phyloP scores from a whole-genome alignment of 2,888 invertebrate genomes.

The Liopterus haemorrhoidalis region DNA sequence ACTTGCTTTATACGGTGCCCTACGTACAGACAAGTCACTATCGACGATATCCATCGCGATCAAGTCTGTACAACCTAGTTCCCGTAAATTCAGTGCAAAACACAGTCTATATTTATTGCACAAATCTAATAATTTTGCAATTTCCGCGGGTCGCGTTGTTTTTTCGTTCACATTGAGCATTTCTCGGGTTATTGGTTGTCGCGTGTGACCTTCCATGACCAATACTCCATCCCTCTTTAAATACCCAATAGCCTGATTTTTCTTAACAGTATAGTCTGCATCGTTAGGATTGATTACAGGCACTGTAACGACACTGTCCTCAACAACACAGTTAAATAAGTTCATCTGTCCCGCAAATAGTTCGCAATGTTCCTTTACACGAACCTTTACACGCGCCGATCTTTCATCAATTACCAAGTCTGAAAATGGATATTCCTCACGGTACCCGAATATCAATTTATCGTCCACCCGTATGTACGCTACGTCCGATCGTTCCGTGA shows the following conservation, averaged over 20 bases:
- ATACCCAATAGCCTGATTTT: not conserved
- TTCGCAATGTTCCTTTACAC: not conserved
- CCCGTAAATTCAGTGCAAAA: slow-evolving; percentile 1
- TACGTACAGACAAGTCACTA: too few species aligned
- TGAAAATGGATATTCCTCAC: not conserved
- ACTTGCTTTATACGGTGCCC: too few species aligned
- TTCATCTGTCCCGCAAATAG: not conserved
- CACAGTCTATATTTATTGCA: not conserved
- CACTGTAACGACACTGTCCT: not conserved
- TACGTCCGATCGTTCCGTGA: not conserved
- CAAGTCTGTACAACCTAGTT: slow-evolving; percentile 4
- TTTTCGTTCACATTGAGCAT: not conserved
- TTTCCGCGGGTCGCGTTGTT: not conserved
- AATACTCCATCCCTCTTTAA: not conserved
- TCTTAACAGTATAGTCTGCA: not conserved
- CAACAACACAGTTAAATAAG: not conserved
- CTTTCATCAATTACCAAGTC: too few species aligned
- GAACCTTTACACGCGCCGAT: not conserved
- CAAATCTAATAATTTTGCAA: not conserved
- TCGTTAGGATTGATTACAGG: not conserved
- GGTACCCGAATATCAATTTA: not conserved
- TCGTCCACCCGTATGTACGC: not conserved
- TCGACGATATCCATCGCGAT: too few species aligned
- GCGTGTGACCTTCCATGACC: not conserved
- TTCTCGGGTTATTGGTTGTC: not conserved